A percentile compares a stretch with the other conserved stretches of the same genome.
Conservation (phyloP, 2,888 invertebrate species). For the Spialia ferax region DNA sequence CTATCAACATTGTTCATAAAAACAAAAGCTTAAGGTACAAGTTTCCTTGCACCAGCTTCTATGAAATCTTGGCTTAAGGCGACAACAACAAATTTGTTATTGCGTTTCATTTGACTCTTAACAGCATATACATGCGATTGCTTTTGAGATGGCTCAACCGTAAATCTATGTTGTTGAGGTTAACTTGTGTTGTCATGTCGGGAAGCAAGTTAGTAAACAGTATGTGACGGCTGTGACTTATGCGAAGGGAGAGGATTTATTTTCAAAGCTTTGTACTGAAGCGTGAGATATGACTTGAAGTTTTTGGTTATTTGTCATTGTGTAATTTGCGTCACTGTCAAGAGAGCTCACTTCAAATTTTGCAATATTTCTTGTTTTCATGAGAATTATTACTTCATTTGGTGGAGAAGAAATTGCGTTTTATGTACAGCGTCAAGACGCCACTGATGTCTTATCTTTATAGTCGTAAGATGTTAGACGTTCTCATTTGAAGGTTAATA, state of each 20-base stretch:
- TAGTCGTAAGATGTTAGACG: background rate
- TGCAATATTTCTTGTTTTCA: constrained; percentile 21
- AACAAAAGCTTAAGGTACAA: constrained; percentile 11
- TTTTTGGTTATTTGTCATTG: constrained; percentile 47
- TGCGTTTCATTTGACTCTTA: constrained; percentile 22
- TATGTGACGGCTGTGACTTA: constrained; percentile 55
- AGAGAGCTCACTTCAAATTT: constrained; percentile 26
- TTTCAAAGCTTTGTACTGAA: constrained; percentile 49
- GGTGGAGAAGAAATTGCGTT: constrained; percentile 9
- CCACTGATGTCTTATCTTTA: constrained; percentile 2
- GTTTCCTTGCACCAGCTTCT: constrained; percentile 17
- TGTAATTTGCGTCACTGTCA: constrained; percentile 41
- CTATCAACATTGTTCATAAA: background rate
- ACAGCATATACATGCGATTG: background rate
- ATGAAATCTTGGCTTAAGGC: constrained; percentile 12
- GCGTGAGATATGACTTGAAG: constrained; percentile 51
- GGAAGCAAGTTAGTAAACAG: constrained; percentile 57
- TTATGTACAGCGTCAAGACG: background rate
- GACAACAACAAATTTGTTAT: constrained; percentile 30
- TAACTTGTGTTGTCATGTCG: constrained; percentile 52
- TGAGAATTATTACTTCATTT: constrained; percentile 10
- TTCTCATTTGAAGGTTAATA: background rate
- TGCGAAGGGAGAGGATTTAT: constrained; percentile 52
- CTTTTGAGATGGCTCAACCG: constrained; percentile 4
- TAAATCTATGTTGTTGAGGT: constrained; percentile 28